A percentile compares a stretch with the other conserved stretches of the same genome.
Evolutionary conservation across 2,888 invertebrate genomes (phyloP).

Genomic region (Argyra leucocephala): DNA sequence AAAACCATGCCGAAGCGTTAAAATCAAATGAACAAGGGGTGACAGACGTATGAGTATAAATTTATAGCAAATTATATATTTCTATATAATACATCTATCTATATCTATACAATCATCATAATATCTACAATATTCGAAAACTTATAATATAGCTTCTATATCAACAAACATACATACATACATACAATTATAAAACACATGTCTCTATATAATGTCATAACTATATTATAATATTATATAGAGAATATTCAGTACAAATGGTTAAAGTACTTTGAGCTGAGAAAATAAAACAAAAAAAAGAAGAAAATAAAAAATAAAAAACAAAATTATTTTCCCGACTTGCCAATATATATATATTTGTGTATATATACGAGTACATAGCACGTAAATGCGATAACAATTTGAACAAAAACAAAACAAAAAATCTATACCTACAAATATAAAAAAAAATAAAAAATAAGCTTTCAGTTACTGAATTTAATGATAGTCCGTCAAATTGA

Average conservation of each 20-base stretch:
- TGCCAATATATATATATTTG: neutral
- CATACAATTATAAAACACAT: neutral
- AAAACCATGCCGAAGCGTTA: constrained; percentile 6
- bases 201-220: too few relatives aligned
- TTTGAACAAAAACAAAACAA: neutral
- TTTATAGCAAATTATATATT: neutral
- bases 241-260: neutral
- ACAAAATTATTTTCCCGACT: too few relatives aligned
- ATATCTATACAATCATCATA: too few relatives aligned
- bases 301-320: neutral
- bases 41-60: constrained; percentile 6
- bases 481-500: too few relatives aligned
- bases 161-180: too few relatives aligned
- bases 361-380: neutral
- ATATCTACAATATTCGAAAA: too few relatives aligned
- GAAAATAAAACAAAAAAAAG: neutral
- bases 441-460: too few relatives aligned
- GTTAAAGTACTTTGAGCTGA: neutral
- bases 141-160: too few relatives aligned
- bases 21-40: neutral
- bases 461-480: too few relatives aligned
- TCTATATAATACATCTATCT: neutral
- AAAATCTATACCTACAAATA: too few relatives aligned
- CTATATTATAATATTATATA: too few relatives aligned
- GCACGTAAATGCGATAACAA: neutral